Evolutionary conservation across 2,888 invertebrate species (phyloP), one percentile per base, ranked within the genome.

Genomic region (Cybosia mesomella): DNA sequence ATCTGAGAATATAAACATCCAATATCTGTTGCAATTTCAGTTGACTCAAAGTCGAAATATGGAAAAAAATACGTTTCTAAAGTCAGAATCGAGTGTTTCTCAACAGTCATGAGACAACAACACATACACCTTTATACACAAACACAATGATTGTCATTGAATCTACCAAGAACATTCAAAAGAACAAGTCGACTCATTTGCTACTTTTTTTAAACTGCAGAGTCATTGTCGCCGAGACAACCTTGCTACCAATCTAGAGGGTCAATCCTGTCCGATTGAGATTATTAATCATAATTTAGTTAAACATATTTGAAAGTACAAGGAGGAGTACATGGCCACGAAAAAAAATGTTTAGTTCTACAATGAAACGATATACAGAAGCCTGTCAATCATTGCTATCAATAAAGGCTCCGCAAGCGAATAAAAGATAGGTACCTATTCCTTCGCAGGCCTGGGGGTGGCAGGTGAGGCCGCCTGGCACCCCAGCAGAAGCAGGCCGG

Each of bases 181-280:
- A 22, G 58, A 60, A 32, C 67, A 65, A 55, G 58, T 74, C 72
- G 53, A 28, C 64, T 53, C 70, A 60, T 70, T 68, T 59, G 67
- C 59, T 66, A 15, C 36, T 64, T 43, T 64, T 43, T 60, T 68
- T 66, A 79, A 77, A 63, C 18, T 73, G 81, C 72, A 39, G 53
- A 62, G 70, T 80, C 79, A 81, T 62, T 58, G 66, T 71, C 71
- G 68, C 34, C 70, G 73, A 79, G 81, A 79, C 74, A 80, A 67
- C 81, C 80, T 81, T 76, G 81, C 66, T n/a, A 49, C 58, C 74
- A 71, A 75, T 76, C 71, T 59, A 55, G 70, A 70, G 72, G 72
- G 81, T 70, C 69, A 62, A 32, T 66, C 64, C 64, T 55, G 63
- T 36, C 58, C 55, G 61, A 77, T 72, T 73, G 70, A 64, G 71